Conservation (phyloP, 2,797 vertebrate genomes). For the Manis crassicaudata region DNA sequence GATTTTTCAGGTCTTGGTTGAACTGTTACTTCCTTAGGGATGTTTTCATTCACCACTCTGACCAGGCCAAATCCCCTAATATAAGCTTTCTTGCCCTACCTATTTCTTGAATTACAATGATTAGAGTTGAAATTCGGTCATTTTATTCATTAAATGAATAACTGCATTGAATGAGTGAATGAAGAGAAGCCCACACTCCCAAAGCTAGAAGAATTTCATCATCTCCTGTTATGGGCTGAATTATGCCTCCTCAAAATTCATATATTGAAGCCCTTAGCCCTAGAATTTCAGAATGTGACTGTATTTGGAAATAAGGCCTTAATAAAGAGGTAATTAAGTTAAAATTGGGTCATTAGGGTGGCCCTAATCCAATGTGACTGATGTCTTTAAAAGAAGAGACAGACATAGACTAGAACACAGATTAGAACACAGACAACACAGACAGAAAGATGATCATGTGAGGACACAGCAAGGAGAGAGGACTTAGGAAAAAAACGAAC, state of each 20-base stretch:
- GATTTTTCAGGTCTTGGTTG: conserved; percentile 6
- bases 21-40: background rate
- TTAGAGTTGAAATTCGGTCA: background rate
- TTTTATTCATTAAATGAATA: conserved; percentile 19
- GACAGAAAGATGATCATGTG: background rate
- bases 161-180: background rate
- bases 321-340: background rate
- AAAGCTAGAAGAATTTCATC: conserved; percentile 29
- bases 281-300: background rate
- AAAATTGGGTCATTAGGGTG: background rate
- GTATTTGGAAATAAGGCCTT: background rate
- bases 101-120: background rate
- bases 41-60: conserved; percentile 32
- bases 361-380: background rate
- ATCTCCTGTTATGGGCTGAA: background rate
- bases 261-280: background rate
- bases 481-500: background rate
- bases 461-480: background rate
- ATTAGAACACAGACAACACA: background rate
- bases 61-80: background rate
- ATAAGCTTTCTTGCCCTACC: background rate
- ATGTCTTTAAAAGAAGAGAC: background rate
- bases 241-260: background rate
- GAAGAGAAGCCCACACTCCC: background rate
- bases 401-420: no score